Conservation (phyloP, 1,140 invertebrate species). For the Helicoverpa zea region DNA sequence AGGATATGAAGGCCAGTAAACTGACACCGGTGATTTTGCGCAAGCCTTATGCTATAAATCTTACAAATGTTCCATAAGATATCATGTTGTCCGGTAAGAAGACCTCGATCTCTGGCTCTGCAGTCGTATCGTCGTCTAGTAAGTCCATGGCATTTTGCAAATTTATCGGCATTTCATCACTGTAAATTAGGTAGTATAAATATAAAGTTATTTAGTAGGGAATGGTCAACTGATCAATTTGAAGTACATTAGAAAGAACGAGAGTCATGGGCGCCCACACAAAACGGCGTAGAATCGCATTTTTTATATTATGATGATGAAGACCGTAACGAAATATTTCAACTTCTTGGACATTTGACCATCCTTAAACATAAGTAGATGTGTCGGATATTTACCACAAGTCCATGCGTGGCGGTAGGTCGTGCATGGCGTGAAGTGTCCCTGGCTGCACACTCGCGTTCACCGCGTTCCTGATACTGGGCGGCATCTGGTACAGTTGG, state of each 20-base stretch:
- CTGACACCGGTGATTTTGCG: too few relatives aligned
- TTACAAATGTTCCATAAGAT: slow-evolving; percentile 26
- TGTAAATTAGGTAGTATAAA: slow-evolving; percentile 70
- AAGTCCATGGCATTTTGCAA: slow-evolving; percentile 46
- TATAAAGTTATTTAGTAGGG: not conserved
- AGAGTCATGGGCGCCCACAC: too few relatives aligned
- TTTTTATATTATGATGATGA: too few relatives aligned
- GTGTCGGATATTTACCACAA: slow-evolving; percentile 76
- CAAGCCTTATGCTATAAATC: not conserved
- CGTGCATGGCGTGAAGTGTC: slow-evolving; percentile 90
- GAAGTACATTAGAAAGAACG: too few relatives aligned
- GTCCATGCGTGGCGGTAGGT: slow-evolving; percentile 89
- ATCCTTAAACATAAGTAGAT: too few relatives aligned
- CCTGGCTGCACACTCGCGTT: slow-evolving; percentile 26
- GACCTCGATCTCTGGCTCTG: slow-evolving; percentile 53
- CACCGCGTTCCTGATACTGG: slow-evolving; percentile 52
- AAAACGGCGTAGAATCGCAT: too few relatives aligned
- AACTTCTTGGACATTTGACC: too few relatives aligned
- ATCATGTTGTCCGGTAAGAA: slow-evolving; percentile 43
- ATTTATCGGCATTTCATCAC: slow-evolving; percentile 53
- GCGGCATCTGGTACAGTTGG: slow-evolving; percentile 62
- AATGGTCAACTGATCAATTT: too few relatives aligned
- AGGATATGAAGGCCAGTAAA: too few relatives aligned
- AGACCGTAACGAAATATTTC: too few relatives aligned
- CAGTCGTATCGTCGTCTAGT: slow-evolving; percentile 25